Evolutionary conservation across 2,113 vertebrate genomes (phyloP), one percentile per base, ranked within the genome.

Genomic region (Eubucco bourcierii): DNA sequence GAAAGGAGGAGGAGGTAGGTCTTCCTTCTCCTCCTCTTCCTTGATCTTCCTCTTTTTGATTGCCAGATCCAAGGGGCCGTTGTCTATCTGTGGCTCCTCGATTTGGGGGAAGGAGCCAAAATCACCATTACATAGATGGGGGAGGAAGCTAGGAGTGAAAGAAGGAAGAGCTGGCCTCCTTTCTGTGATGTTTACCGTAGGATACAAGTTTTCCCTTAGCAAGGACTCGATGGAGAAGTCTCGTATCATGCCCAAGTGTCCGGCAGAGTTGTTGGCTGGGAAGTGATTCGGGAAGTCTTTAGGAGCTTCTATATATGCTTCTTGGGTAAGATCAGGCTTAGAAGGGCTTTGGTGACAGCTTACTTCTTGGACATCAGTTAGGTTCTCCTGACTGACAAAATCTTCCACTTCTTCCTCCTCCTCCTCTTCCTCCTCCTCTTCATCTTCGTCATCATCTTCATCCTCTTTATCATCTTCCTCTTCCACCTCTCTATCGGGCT

Each of bases 151-250:
- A 0, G 99, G 98, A 58, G 98, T 19, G 1, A 99, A 98, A 27
- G 98, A 98, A 47, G 99, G 98, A 85, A 99, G 98, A 80, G 97
- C 95, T 56, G 98, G 96, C 82, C 98, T 98, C 95, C 98, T 97
- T 90, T 99, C 99, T 6, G 98, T 97, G 58, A 98, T 96, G 91
- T 96, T 98, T 15, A 98, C 96, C 80, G 99, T 99, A 25, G 99
- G 99, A 96, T 99, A 99, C 65, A 99, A 93, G 85, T 99, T 99
- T 90, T 99, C 99, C 96, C 99, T 98, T 77, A 99, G 97, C 87
- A 99, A 97, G 53, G 99, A 99, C 92, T 99, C 98, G 0, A 99
- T 99, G 84, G 99, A 99, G 96, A 99, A 99, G 95, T 99, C 99
- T 86, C 97, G 95, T 72, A 98, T 98, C 83, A 98, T 50, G 8